Base-by-base conservation (phyloP, 2,888 invertebrate genomes). In the Troides helena region DNA sequence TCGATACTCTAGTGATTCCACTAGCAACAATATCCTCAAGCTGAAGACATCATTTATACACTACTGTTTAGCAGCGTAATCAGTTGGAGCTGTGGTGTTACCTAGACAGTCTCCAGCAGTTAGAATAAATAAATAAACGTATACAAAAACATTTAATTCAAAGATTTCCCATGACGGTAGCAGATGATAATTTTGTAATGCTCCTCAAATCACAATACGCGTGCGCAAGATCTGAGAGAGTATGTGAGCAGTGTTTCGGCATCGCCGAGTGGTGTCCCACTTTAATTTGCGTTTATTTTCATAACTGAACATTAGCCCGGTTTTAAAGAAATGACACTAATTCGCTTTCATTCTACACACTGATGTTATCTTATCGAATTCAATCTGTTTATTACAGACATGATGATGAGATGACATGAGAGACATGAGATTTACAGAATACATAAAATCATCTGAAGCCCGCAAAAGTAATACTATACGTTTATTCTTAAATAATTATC, bases 211-310 rank as follows among this genome's bases (percentile, higher is more conserved):
- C 53, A 17, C 12, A 69, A 43, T 56, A n/a, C 72, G 64, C 69
- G 69, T 65, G 60, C 65, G 60, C 56, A n/a, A 60, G 59, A 39
- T 64, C 53, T 25, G 64, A 63, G 64, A 56, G 67, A 56, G 64
- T 70, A 67, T 72, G 65, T 70, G 68, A 64, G 70, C 71, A 62
- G 66, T 50, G 58, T 69, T 67, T 69, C 67, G 71, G 72, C 62
- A 70, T 65, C 68, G 65, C 46, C 62, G 18, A 57, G 65, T 67
- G 73, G 25, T 67, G 73, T 25, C 71, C 73, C 67, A 73, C 73
- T 71, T 73, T 72, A 71, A 70, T 71, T 68, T 68, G 71, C 63
- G 71, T 73, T 59, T 72, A 73, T 72, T 72, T 71, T 73, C 71
- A 72, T 73, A 72, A 72, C 71, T 69, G 60, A 65, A 70, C 70